These are phyloP conservation scores for Eueides isabella DNA, from an alignment of 1,140 invertebrate genomes.

Conservation along the genomic window DNA sequence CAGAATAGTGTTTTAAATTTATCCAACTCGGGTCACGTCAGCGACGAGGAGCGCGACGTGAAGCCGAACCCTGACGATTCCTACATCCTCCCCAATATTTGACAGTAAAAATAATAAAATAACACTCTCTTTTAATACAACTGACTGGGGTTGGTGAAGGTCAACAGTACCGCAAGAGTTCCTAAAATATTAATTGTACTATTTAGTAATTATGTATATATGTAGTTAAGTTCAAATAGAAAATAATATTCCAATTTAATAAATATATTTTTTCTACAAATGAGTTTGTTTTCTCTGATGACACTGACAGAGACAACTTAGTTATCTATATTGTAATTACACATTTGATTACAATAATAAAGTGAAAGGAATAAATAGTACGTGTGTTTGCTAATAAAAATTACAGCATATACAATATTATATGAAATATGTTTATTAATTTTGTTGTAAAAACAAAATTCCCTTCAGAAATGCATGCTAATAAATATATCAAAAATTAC, in stretches of 20 bases:
- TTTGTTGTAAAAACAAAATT: too few relatives aligned
- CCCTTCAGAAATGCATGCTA: too few relatives aligned
- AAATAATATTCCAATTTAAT: neutral
- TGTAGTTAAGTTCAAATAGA: conserved; percentile 1
- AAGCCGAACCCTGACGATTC: conserved; percentile 31
- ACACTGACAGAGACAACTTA: neutral
- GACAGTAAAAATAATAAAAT: neutral
- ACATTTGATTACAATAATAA: too few relatives aligned
- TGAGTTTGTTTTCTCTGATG: neutral
- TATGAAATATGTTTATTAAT: too few relatives aligned
- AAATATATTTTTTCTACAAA: neutral
- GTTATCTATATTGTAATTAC: too few relatives aligned
- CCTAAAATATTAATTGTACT: conserved; percentile 13
- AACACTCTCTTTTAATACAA: neutral
- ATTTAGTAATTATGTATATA: neutral
- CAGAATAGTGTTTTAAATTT: conserved; percentile 55
- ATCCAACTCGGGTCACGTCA: conserved; percentile 44
- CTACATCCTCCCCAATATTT: conserved; percentile 27
- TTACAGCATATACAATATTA: too few relatives aligned
- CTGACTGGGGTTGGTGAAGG: neutral
- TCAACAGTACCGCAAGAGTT: conserved; percentile 1
- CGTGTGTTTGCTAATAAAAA: too few relatives aligned
- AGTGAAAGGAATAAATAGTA: too few relatives aligned
- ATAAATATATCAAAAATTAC: too few relatives aligned
- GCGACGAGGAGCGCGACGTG: conserved; percentile 43